phyloP scores from a whole-genome alignment of 2,888 invertebrate genomes.

The Unio delphinus region DNA sequence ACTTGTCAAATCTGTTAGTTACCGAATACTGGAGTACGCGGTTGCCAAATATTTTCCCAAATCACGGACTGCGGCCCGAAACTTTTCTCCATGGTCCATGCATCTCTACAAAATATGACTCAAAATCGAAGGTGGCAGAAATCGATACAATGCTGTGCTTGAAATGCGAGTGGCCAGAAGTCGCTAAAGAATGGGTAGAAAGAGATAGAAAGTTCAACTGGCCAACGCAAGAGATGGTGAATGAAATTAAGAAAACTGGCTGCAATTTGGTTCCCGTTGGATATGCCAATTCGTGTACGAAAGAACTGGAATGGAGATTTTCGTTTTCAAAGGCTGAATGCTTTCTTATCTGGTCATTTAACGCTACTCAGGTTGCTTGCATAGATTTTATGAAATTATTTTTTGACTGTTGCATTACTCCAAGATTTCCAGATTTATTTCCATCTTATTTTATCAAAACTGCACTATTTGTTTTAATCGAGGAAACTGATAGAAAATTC shows the following conservation, averaged over 20 bases:
- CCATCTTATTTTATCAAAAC: constrained; percentile 10
- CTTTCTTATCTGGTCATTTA: constrained; percentile 6
- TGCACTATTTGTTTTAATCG: constrained; percentile 3
- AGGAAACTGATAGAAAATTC: not conserved
- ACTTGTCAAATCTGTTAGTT: not conserved
- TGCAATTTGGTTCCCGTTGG: constrained; percentile 7
- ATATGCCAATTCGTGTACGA: not conserved
- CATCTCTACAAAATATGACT: not conserved
- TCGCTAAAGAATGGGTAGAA: constrained; percentile 1
- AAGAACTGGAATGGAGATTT: constrained; percentile 6
- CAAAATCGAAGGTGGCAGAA: not conserved
- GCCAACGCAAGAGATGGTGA: not conserved
- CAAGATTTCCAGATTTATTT: constrained; percentile 6
- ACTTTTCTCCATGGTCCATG: not conserved
- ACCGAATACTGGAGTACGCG: not conserved
- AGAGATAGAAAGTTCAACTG: constrained; percentile 1
- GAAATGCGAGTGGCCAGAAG: constrained; percentile 3
- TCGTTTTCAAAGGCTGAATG: constrained; percentile 5
- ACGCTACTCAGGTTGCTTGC: constrained; percentile 1
- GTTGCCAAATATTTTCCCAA: not conserved
- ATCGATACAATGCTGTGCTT: constrained; percentile 3
- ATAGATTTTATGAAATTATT: constrained; percentile 5
- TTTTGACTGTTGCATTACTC: not conserved
- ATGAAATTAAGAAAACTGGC: not conserved
- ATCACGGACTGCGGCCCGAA: not conserved